Evolutionary conservation across 2,888 invertebrate genomes (phyloP).

Genomic region (Lasioglossum pauxillum): DNA sequence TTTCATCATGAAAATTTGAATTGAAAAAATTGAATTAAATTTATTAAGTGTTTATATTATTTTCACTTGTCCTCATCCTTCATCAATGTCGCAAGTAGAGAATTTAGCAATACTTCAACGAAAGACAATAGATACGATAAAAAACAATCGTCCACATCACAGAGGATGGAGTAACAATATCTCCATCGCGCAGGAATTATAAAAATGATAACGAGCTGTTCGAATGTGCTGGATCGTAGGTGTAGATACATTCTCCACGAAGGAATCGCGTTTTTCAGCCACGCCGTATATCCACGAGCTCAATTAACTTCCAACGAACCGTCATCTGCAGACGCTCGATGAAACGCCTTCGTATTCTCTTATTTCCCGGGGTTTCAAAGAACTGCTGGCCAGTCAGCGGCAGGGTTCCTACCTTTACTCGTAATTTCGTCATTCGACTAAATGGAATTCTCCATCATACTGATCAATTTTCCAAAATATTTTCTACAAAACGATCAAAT

Average conservation of each 20-base stretch:
- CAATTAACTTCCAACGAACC: constrained; percentile 45
- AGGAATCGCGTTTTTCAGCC: constrained; percentile 14
- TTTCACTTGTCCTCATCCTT: background rate
- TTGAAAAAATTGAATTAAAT: too few relatives aligned
- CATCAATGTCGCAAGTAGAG: background rate
- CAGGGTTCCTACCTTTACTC: background rate
- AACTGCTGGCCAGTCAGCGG: background rate
- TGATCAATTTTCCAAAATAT: background rate
- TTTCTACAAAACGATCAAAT: background rate
- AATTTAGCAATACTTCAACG: background rate
- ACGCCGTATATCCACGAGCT: constrained; percentile 10
- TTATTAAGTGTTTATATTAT: background rate
- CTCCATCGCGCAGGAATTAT: background rate
- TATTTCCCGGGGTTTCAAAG: constrained; percentile 16
- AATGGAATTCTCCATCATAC: background rate
- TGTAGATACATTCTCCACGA: background rate
- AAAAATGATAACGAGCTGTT: background rate
- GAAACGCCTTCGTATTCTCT: constrained; percentile 43
- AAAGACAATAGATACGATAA: background rate
- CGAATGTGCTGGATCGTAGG: background rate
- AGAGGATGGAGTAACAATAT: background rate
- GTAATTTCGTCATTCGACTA: background rate
- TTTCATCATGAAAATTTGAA: background rate
- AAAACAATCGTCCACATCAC: background rate
- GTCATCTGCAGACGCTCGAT: constrained; percentile 39